Base-by-base conservation (phyloP, 2,113 vertebrate genomes). In the Eudyptes chrysolophus region DNA sequence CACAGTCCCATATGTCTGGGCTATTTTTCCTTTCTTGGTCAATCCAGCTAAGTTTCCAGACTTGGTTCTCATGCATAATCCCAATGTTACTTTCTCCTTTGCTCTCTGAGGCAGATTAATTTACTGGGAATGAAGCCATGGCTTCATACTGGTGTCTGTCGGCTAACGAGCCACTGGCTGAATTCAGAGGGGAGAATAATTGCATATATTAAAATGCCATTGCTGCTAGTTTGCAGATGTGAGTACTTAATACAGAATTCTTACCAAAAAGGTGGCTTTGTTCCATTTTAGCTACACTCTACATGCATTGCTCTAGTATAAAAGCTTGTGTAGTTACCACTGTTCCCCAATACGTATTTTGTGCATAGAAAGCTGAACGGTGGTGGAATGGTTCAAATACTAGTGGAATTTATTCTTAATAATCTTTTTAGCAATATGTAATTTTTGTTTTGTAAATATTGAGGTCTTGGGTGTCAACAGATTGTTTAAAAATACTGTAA, bases 11-110 rank as follows among this genome's bases (percentile, higher is more conserved):
- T 78, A 92, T 49, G 64, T 74, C 68, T 58, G 55, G 68, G 60
- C 22, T 91, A 74, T 81, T 92, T 96, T 97, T 62, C 72, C 76
- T 83, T 92, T 68, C 69, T 84, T 89, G 93, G 84, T 96, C 96
- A 94, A 81, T 84, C 77, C 69, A 87, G 58, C 40, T 36, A 71
- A 48, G 18, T 89, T 93, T 85, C 69, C 75, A 27, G 80, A 36
- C 54, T 86, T 62, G 51, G 11, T 96, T 84, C 64, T 87, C 54
- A 84, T 84, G 84, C 49, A 65, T 86, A 85, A 89, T 92, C 85
- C 66, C 77, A 49, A 7, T 81, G 68, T 84, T 87, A 49, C 22
- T 4, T 77, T 95, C 91, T 94, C 84, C 76, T 94, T 89, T 92
- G 86, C 83, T 96, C 80, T 84, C 71, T 38, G 71, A 89, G 72